Evolutionary conservation across 2,113 vertebrate genomes (phyloP).

Genomic region (Notarius quadriscutis): DNA sequence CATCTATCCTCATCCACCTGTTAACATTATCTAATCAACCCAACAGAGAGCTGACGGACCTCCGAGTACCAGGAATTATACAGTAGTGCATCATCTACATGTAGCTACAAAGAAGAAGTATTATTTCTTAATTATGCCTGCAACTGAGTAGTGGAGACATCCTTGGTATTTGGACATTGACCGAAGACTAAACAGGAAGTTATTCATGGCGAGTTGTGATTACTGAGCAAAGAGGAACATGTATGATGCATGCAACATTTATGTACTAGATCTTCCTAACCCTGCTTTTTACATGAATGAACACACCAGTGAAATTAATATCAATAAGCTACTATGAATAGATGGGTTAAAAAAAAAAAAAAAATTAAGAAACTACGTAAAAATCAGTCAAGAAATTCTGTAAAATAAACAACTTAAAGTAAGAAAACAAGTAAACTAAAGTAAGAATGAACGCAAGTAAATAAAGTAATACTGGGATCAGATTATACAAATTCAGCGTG

Average conservation of each 20-base stretch:
- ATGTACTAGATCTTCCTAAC: not conserved
- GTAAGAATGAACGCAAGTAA: too few relatives aligned
- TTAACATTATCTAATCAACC: not conserved
- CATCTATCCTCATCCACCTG: not conserved
- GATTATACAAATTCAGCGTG: too few relatives aligned
- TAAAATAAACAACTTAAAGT: too few relatives aligned
- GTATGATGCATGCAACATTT: not conserved
- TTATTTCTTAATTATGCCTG: not conserved
- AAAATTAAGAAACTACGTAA: too few relatives aligned
- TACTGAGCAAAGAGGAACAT: not conserved
- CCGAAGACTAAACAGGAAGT: not conserved
- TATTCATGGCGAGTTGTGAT: not conserved
- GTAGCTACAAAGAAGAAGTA: not conserved
- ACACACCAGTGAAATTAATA: not conserved
- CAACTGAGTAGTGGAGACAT: not conserved
- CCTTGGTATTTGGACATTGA: not conserved
- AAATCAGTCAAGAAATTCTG: not conserved
- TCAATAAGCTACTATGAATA: too few relatives aligned
- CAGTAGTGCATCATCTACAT: not conserved
- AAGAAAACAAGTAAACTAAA: too few relatives aligned
- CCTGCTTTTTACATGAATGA: not conserved
- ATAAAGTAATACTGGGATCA: too few relatives aligned
- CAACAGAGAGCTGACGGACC: not conserved
- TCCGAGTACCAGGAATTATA: not conserved
- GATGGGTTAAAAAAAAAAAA: too few relatives aligned